Base-by-base conservation (phyloP, 2,888 invertebrate species). In the Latrodectus elegans region DNA sequence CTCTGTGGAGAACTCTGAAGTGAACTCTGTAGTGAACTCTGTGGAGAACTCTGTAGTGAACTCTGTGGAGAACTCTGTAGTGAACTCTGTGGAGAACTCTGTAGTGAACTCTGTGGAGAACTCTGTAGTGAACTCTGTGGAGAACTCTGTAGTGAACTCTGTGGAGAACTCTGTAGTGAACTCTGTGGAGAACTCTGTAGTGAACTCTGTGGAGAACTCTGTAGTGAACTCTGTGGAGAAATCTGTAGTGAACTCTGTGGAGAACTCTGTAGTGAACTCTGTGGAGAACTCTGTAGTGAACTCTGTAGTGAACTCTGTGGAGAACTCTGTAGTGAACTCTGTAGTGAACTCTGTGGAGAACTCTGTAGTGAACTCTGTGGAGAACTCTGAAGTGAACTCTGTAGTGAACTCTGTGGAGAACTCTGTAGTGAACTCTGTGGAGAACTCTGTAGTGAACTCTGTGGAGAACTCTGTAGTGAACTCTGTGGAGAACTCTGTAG, bases 11-110 rank as follows among this genome's bases (percentile, higher is more conserved):
- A n/a, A n/a, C n/a, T n/a, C n/a, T n/a, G n/a, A n/a, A n/a, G n/a
- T n/a, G n/a, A n/a, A 76, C 84, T 72, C 71, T 76, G 49, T 15
- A 38, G 53, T 81, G 81, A 86, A 81, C 86, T n/a, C n/a, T n/a
- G n/a, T n/a, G n/a, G n/a, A n/a, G n/a, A n/a, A 76, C 84, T 72
- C 71, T 76, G 49, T 15, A 38, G 53, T 81, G 81, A 86, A 81
- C 86, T n/a, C n/a, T n/a, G n/a, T n/a, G n/a, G n/a, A n/a, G n/a
- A n/a, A 76, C 84, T 72, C 71, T 76, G 49, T 15, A 38, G 53
- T 81, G 81, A 86, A 81, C 86, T n/a, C n/a, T n/a, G n/a, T n/a
- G n/a, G n/a, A n/a, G n/a, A n/a, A 76, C 84, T 72, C 71, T 76
- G 49, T 15, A 38, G 53, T 81, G 81, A 86, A 81, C 86, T n/a